A percentile compares a stretch with the other conserved stretches of the same genome.
phyloP scores from a whole-genome alignment of 2,888 invertebrate species.

The Dugesia japonica region DNA sequence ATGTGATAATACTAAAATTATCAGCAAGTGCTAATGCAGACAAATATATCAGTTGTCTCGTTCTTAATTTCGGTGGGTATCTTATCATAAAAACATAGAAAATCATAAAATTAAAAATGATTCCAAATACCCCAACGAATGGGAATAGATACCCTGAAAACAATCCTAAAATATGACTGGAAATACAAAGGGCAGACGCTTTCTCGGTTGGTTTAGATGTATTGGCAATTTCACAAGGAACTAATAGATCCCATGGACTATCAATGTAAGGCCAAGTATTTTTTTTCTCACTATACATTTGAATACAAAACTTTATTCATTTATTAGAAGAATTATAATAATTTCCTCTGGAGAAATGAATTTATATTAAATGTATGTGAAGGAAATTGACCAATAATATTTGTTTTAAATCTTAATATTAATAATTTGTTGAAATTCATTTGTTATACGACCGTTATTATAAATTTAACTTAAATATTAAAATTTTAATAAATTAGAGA shows the following conservation, averaged over 20 bases:
- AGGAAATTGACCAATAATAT: no score
- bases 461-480: no score
- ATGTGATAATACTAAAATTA: slow-evolving; percentile 25
- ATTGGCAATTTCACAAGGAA: not conserved
- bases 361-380: no score
- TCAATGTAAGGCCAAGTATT: slow-evolving; percentile 21
- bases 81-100: slow-evolving; percentile 25
- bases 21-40: slow-evolving; percentile 30
- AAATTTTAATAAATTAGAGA: no score
- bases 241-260: slow-evolving; percentile 28
- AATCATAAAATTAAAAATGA: slow-evolving; percentile 28
- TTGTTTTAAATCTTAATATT: no score
- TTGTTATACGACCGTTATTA: no score
- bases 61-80: not conserved
- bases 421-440: no score
- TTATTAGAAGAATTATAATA: no score
- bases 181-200: not conserved
- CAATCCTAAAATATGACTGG: slow-evolving; percentile 23
- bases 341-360: no score
- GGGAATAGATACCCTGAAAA: slow-evolving; percentile 33
- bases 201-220: not conserved
- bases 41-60: slow-evolving; percentile 31
- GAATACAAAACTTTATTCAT: no score
- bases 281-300: not conserved
- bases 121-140: slow-evolving; percentile 29